Conservation (phyloP, 2,888 invertebrate genomes). For the Hydraecia micacea region DNA sequence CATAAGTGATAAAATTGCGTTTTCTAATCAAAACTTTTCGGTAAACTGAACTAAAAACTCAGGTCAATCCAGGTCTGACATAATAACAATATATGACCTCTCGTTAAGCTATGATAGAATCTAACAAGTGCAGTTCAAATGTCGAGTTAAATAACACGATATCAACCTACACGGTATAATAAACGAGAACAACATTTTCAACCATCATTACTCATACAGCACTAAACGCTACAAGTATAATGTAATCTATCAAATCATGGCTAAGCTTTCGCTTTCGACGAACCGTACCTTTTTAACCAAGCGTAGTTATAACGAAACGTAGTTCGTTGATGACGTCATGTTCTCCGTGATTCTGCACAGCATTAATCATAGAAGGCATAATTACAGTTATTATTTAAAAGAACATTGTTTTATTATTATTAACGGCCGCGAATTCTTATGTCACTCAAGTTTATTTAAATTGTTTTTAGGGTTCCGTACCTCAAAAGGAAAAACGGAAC, state of each 20-base stretch:
- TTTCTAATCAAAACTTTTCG: neutral
- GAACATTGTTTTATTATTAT: conserved; percentile 47
- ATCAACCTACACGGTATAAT: conserved; percentile 31
- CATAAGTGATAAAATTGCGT: neutral
- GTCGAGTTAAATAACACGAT: conserved; percentile 44
- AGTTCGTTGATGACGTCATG: conserved; percentile 39
- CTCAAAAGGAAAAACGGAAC: too few species aligned
- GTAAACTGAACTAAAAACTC: neutral
- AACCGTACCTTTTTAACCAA: conserved; percentile 19
- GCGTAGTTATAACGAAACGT: conserved; percentile 18
- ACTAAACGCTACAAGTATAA: conserved; percentile 55
- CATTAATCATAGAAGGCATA: conserved; percentile 28
- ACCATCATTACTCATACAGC: conserved; percentile 52
- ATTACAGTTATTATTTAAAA: conserved; percentile 20
- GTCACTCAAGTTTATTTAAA: conserved; percentile 33
- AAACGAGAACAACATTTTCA: conserved; percentile 49
- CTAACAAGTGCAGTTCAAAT: conserved; percentile 38
- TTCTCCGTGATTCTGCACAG: neutral
- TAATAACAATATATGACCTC: conserved; percentile 10
- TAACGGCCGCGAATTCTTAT: conserved; percentile 39
- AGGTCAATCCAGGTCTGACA: conserved; percentile 10
- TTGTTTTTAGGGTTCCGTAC: conserved; percentile 21
- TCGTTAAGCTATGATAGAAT: conserved; percentile 15
- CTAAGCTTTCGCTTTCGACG: conserved; percentile 67
- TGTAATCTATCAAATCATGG: conserved; percentile 59